Evolutionary conservation across 2,888 invertebrate species (phyloP).

Genomic region (Dicyrtomina minuta): DNA sequence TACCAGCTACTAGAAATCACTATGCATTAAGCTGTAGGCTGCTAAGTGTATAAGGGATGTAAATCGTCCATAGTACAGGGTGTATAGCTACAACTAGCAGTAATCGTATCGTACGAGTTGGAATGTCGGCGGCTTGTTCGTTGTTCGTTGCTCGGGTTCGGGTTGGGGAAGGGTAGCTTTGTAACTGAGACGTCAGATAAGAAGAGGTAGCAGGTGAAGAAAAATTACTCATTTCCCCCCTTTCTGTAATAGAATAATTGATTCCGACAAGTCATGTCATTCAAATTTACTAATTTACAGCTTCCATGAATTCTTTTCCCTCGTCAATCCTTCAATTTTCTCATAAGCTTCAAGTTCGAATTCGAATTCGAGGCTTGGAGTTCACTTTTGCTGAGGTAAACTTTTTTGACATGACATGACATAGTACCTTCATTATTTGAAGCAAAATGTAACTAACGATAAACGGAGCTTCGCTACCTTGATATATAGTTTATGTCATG

Average conservation of each 20-base stretch:
- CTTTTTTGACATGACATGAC: no score
- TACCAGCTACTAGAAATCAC: not conserved
- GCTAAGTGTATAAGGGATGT: no score
- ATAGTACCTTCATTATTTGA: no score
- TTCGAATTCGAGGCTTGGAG: no score
- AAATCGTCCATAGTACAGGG: no score
- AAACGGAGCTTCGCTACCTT: no score
- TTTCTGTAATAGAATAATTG: conserved; percentile 31
- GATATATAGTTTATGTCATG: no score
- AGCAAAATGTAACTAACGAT: no score
- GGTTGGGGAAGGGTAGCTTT: not conserved
- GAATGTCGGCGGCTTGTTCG: not conserved
- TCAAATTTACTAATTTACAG: conserved; percentile 32
- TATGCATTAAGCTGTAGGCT: not conserved
- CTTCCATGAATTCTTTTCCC: conserved; percentile 1
- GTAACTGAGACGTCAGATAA: conserved; percentile 24
- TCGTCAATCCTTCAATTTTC: not conserved
- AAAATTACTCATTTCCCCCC: conserved; percentile 34
- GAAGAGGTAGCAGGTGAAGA: conserved; percentile 30
- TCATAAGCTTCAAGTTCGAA: no score
- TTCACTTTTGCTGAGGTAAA: no score
- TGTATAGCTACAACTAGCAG: no score
- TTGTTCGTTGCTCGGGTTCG: not conserved
- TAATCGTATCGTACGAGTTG: not conserved
- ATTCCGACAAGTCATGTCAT: conserved; percentile 26